Evolutionary conservation across 2,888 invertebrate genomes (phyloP).

Genomic region (Meteorus cinctellus): DNA sequence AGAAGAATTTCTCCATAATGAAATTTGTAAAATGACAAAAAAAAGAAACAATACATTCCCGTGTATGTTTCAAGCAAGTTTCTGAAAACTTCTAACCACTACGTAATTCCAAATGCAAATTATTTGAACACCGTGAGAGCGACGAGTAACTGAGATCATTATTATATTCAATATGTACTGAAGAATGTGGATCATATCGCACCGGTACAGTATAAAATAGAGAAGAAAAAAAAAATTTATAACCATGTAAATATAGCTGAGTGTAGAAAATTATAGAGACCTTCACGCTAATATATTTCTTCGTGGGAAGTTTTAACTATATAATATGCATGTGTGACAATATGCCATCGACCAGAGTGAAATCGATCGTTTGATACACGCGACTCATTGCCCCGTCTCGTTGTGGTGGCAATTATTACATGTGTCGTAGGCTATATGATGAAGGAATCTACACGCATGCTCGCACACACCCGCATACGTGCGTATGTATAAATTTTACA

Average conservation of each 20-base stretch:
- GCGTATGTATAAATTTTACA: neutral
- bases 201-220: neutral
- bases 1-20: too few relatives aligned
- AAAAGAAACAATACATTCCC: constrained; percentile 1
- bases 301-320: constrained; percentile 36
- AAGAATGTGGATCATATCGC: constrained; percentile 4
- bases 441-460: neutral
- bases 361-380: constrained; percentile 35
- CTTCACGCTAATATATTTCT: constrained; percentile 35
- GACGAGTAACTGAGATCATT: constrained; percentile 23
- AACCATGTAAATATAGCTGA: neutral
- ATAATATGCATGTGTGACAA: constrained; percentile 1
- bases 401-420: constrained; percentile 18
- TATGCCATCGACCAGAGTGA: constrained; percentile 14
- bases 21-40: too few relatives aligned
- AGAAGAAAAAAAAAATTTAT: constrained; percentile 12
- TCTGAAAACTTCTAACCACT: neutral
- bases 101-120: constrained; percentile 1
- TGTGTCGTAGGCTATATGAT: neutral
- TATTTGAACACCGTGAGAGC: constrained; percentile 23
- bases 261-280: constrained; percentile 34
- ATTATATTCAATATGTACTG: constrained; percentile 13
- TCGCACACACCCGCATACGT: neutral
- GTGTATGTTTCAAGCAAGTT: neutral
- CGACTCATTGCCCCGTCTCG: neutral